Evolutionary conservation across 2,888 invertebrate species (phyloP).

Genomic region (Digitonthophagus gazella): DNA sequence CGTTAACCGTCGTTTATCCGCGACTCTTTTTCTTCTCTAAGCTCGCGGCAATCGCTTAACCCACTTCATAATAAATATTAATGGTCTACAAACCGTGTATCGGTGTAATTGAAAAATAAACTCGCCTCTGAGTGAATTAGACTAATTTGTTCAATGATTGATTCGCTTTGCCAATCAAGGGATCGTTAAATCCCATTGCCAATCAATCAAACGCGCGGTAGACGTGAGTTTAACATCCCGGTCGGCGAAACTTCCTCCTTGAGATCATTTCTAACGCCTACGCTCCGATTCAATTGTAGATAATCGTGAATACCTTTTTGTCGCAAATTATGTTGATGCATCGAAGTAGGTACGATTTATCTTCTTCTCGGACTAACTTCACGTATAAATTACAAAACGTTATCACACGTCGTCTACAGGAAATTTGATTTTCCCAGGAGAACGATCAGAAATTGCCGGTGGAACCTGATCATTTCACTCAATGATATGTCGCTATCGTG

Average conservation of each 20-base stretch:
- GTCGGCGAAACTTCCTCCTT: not conserved
- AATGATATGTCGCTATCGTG: not conserved
- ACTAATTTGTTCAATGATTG: constrained; percentile 26
- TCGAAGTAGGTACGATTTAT: not conserved
- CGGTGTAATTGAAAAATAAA: constrained; percentile 22
- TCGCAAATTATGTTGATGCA: not conserved
- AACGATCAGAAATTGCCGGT: not conserved
- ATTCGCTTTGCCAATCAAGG: constrained; percentile 24
- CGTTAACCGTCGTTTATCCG: not conserved
- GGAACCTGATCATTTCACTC: not conserved
- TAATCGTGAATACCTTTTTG: not conserved
- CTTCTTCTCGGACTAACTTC: not conserved
- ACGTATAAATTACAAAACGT: not conserved
- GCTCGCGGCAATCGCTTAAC: not conserved
- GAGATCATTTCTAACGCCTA: not conserved
- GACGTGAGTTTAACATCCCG: not conserved
- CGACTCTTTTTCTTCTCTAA: not conserved
- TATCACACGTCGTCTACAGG: not conserved
- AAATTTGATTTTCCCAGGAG: not conserved
- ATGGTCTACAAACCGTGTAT: not conserved
- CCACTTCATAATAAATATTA: not conserved
- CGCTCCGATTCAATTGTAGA: not conserved
- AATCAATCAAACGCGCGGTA: constrained; percentile 20
- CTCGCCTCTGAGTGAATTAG: constrained; percentile 21
- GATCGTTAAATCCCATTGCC: constrained; percentile 23